These are phyloP conservation scores for Haemorhous mexicanus DNA, from an alignment of 2,113 vertebrate species.

Conservation along the genomic window DNA sequence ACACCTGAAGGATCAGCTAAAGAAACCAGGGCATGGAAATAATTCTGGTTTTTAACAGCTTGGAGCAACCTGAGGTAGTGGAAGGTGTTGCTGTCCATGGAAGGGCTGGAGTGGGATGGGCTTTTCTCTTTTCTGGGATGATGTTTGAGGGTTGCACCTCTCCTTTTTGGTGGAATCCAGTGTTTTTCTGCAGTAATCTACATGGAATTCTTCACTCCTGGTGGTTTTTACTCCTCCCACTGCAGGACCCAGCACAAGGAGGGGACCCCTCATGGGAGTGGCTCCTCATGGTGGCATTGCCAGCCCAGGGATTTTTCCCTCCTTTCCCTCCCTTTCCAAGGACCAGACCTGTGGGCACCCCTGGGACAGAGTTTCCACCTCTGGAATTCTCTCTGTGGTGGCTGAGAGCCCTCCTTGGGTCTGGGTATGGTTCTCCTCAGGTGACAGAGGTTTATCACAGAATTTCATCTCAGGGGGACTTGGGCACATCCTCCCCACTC, in stretches of 20 bases:
- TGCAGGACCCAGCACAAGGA: neutral
- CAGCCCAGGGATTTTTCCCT: accelerated
- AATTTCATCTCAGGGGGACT: accelerated
- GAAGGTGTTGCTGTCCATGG: neutral
- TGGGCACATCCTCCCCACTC: neutral
- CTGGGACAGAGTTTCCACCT: neutral
- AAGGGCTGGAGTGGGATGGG: neutral
- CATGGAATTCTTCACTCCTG: accelerated
- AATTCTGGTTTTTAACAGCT: neutral
- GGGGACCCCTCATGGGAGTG: accelerated
- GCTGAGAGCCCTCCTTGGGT: neutral
- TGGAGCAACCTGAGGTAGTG: neutral
- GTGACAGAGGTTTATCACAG: neutral
- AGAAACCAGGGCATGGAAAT: neutral
- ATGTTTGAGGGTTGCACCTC: neutral
- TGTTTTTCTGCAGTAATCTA: accelerated
- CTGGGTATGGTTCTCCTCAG: neutral
- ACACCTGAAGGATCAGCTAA: accelerated
- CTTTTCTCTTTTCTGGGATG: neutral
- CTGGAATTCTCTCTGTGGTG: neutral
- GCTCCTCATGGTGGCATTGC: neutral
- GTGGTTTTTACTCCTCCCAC: accelerated
- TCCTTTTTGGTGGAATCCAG: accelerated
- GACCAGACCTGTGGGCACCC: too few species aligned
- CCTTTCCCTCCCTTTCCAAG: neutral